Base-by-base conservation (phyloP, 2,888 invertebrate species). In the Ceramica pisi region DNA sequence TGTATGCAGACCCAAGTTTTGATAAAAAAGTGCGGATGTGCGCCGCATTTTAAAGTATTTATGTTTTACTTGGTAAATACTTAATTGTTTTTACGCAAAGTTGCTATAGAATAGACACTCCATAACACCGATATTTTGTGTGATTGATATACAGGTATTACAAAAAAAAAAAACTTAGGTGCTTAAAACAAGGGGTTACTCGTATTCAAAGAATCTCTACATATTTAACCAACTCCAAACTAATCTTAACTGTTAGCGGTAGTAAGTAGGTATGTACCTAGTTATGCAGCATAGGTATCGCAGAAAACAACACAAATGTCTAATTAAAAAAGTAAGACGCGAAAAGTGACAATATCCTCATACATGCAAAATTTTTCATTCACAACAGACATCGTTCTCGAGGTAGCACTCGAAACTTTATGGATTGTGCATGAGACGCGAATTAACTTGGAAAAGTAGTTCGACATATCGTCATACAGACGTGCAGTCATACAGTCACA, bases 371-470 rank as follows among this genome's bases (percentile, higher is more conserved):
- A 86, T 85, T 88, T 91, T 90, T 90, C 82, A 92, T 90, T 90
- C 90, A 87, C 77, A 80, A 63, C 85, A 89, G 83, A 83, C 87
- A 84, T 86, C 87, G 84, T 84, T 82, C 55, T 64, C 81, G 79
- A 86, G 84, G 80, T 83, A 89, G 89, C 92, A 91, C 91, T 93
- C 86, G 73, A 74, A 92, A 94, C 89, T 94, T 95, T 92, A 89
- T 89, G 90, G 91, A 94, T 94, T 93, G 93, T 91, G 92, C 90
- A 91, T 92, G 92, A 93, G 92, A 93, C 90, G 90, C 89, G 91
- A 94, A 94, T 95, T 93, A 94, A 95, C 92, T 95, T 93, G 87
- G 90, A 90, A 93, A 92, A 93, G 93, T 91, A 92, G 92, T 94
- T 94, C 92, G 93, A 92, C 92, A 88, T 86, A 87, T 87, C 86